These are phyloP conservation scores for Callospermophilus lateralis DNA, from an alignment of 2,113 vertebrate species.

Conservation along the genomic window DNA sequence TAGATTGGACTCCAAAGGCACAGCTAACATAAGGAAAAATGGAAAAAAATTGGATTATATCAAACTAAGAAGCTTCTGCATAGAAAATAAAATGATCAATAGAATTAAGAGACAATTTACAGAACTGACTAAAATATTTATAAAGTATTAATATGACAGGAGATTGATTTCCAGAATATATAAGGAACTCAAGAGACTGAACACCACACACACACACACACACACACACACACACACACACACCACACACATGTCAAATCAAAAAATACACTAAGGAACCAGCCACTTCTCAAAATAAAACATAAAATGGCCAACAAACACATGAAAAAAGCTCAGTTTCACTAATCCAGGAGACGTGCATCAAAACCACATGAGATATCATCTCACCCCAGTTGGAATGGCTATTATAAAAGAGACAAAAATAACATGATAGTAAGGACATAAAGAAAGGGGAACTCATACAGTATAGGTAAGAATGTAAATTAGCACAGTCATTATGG, in stretches of 20 bases:
- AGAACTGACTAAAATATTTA: neutral
- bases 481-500: neutral
- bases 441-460: neutral
- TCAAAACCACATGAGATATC: neutral
- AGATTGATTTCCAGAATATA: neutral
- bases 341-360: neutral
- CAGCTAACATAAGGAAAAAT: neutral
- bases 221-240: neutral
- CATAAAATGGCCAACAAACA: neutral
- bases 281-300: neutral
- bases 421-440: neutral
- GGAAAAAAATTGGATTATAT: neutral
- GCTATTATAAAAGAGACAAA: neutral
- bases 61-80: neutral
- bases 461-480: neutral
- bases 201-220: neutral
- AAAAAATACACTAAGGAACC: neutral
- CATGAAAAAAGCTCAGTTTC: neutral
- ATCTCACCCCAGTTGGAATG: neutral
- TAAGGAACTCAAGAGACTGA: neutral
- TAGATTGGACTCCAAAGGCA: neutral
- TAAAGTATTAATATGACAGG: neutral
- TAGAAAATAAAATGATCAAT: neutral
- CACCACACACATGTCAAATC: neutral
- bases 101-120: neutral